Conservation (phyloP, 2,888 invertebrate species). For the Ormyrus thymus region DNA sequence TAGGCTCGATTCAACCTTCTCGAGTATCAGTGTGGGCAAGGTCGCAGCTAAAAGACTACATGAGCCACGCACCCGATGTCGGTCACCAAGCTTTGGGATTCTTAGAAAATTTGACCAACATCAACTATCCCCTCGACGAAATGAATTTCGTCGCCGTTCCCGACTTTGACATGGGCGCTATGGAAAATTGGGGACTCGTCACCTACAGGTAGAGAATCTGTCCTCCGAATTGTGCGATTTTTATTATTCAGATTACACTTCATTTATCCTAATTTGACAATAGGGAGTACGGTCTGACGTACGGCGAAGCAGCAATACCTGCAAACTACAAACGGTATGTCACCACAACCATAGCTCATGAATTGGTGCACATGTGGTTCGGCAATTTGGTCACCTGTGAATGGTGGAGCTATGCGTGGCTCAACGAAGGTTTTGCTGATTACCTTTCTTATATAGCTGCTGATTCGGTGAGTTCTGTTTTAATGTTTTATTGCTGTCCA, state of each 20-base stretch:
- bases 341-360: slow-evolving; percentile 80
- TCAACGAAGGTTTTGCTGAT: slow-evolving; percentile 85
- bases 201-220: slow-evolving; percentile 76
- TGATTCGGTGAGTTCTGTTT: slow-evolving; percentile 59
- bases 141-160: slow-evolving; percentile 80
- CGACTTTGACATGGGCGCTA: slow-evolving; percentile 57
- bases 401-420: slow-evolving; percentile 85
- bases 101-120: slow-evolving; percentile 85
- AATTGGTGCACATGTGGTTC: slow-evolving; percentile 87
- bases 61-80: slow-evolving; percentile 70
- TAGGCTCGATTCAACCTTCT: neutral
- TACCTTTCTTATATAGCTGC: slow-evolving; percentile 74
- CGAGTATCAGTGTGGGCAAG: slow-evolving; percentile 43
- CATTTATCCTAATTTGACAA: neutral
- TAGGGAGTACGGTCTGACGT: slow-evolving; percentile 67
- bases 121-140: slow-evolving; percentile 85
- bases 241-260: neutral
- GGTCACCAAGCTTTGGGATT: slow-evolving; percentile 85
- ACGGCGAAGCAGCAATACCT: slow-evolving; percentile 56
- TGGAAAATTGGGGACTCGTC: slow-evolving; percentile 62
- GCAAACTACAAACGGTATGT: slow-evolving; percentile 75
- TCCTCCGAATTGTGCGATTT: slow-evolving; percentile 70
- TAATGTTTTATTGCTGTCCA: neutral
- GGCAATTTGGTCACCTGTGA: slow-evolving; percentile 83
- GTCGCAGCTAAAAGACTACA: slow-evolving; percentile 73